Evolutionary conservation across 1,140 invertebrate genomes (phyloP).

Genomic region (Asbolus verrucosus): DNA sequence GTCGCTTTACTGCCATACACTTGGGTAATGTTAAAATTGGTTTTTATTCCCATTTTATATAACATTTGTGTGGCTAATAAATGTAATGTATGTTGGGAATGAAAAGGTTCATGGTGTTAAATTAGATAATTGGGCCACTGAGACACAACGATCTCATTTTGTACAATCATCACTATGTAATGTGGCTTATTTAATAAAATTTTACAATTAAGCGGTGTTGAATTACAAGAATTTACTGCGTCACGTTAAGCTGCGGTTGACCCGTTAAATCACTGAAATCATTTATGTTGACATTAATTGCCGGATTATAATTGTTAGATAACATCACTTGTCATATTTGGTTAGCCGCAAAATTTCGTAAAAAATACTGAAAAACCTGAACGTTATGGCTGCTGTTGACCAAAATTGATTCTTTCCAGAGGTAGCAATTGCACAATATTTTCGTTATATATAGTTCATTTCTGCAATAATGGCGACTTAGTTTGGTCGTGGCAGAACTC

Average conservation of each 20-base stretch:
- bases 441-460: too few relatives aligned
- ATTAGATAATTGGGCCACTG: slow-evolving; percentile 5
- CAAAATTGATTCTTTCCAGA: too few relatives aligned
- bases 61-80: too few relatives aligned
- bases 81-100: background rate
- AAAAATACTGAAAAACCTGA: slow-evolving; percentile 15
- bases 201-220: background rate
- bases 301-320: too few relatives aligned
- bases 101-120: background rate
- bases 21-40: too few relatives aligned
- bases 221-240: background rate
- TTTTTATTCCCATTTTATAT: too few relatives aligned
- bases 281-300: background rate
- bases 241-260: slow-evolving; percentile 12
- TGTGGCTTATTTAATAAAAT: slow-evolving; percentile 3
- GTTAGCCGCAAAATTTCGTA: background rate
- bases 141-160: background rate
- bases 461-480: too few relatives aligned
- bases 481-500: too few relatives aligned
- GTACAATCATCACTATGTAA: background rate
- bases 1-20: too few relatives aligned
- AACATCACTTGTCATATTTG: slow-evolving; percentile 8
- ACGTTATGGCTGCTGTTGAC: too few relatives aligned
- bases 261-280: slow-evolving; percentile 8
- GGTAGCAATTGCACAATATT: too few relatives aligned